Conservation (phyloP, 2,113 vertebrate species). For the Myotis lucifugus region DNA sequence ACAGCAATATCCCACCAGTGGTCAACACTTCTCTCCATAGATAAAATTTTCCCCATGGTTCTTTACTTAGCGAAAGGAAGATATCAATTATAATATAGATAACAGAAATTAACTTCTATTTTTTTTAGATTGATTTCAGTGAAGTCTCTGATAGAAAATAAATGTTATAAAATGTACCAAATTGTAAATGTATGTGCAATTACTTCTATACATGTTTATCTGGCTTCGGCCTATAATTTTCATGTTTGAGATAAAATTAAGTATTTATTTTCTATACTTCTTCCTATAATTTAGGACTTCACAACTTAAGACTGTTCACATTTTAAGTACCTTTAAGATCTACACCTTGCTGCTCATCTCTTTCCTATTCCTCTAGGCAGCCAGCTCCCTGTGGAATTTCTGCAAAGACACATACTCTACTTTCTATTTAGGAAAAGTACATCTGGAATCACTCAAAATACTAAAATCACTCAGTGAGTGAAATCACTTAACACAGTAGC, state of each 20-base stretch:
- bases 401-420: background rate
- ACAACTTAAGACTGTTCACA: conserved; percentile 15
- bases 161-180: background rate
- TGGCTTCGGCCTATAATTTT: background rate
- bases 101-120: background rate
- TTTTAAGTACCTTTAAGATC: background rate
- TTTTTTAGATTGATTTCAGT: background rate
- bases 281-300: conserved; percentile 28
- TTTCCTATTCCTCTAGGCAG: background rate
- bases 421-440: background rate
- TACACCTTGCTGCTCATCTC: background rate
- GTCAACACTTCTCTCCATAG: background rate
- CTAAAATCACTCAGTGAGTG: background rate
- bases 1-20: background rate
- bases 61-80: conserved; percentile 14
- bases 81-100: conserved; percentile 21
- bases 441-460: background rate
- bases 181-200: background rate
- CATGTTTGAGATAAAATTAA: background rate
- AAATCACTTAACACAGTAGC: conserved; percentile 40
- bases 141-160: conserved; percentile 14
- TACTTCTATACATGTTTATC: conserved; percentile 11
- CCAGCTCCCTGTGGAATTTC: background rate
- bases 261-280: conserved; percentile 49
- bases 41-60: background rate